Evolutionary conservation across 2,797 vertebrate genomes (phyloP).

Genomic region (Acanthiza pusilla): DNA sequence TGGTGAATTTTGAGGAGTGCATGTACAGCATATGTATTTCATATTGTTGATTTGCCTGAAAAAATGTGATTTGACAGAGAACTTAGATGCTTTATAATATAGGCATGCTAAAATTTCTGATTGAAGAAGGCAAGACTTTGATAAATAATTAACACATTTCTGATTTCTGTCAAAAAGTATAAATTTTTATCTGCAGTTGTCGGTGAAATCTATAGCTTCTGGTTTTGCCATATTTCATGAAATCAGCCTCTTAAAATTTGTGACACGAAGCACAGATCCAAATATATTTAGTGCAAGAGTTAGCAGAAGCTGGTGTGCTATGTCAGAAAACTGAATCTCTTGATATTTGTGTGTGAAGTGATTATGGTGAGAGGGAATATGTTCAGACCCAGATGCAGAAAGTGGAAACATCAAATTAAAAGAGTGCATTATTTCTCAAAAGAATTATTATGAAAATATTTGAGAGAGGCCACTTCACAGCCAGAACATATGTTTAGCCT

Average conservation of each 20-base stretch:
- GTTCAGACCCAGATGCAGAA: constrained; percentile 48
- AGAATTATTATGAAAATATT: constrained; percentile 44
- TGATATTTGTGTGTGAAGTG: constrained; percentile 56
- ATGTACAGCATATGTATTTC: background rate
- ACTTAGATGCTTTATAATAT: background rate
- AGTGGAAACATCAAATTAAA: constrained; percentile 9
- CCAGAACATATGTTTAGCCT: constrained; percentile 10
- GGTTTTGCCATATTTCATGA: background rate
- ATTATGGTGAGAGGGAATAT: constrained; percentile 37
- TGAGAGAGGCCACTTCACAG: background rate
- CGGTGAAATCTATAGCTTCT: constrained; percentile 16
- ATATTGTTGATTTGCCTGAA: background rate
- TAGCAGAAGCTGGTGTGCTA: constrained; percentile 40
- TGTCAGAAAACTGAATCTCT: constrained; percentile 50
- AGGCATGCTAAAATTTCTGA: background rate
- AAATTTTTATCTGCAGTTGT: constrained; percentile 2
- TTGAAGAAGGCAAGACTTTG: background rate
- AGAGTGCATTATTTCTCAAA: constrained; percentile 9
- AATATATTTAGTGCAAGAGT: constrained; percentile 50
- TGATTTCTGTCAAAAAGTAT: background rate
- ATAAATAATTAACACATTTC: background rate
- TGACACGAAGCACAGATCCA: constrained; percentile 18
- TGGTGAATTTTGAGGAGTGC: background rate
- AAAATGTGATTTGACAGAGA: background rate
- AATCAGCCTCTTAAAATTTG: constrained; percentile 29